These are phyloP conservation scores for Eurosta solidaginis DNA, from an alignment of 1,140 invertebrate genomes.

Conservation along the genomic window DNA sequence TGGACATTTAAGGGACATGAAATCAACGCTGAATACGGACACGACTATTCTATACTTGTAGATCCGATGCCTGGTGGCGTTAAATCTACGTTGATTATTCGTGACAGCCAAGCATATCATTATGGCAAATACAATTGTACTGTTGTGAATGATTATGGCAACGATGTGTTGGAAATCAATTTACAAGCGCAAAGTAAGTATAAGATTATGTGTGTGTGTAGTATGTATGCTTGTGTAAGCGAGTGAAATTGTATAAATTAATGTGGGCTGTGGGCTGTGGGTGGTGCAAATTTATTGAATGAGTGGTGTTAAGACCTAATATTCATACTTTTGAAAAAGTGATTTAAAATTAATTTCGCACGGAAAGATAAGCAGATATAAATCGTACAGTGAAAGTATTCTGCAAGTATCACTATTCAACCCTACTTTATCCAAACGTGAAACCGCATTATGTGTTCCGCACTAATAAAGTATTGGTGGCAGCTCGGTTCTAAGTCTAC, in stretches of 20 bases:
- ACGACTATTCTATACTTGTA: constrained; percentile 70
- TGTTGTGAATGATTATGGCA: constrained; percentile 88
- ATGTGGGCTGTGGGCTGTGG: not conserved
- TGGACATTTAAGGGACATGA: constrained; percentile 85
- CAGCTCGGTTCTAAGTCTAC: too few relatives aligned
- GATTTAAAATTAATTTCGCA: too few relatives aligned
- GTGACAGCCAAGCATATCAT: constrained; percentile 80
- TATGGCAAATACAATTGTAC: constrained; percentile 95
- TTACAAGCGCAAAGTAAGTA: constrained; percentile 86
- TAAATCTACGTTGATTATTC: constrained; percentile 82
- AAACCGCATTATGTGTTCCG: too few relatives aligned
- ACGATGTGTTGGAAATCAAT: constrained; percentile 81
- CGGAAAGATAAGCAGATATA: too few relatives aligned
- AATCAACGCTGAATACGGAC: constrained; percentile 69
- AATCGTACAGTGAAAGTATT: too few relatives aligned
- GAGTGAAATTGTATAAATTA: not conserved
- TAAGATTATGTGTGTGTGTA: not conserved
- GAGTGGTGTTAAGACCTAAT: not conserved
- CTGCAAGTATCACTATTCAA: too few relatives aligned
- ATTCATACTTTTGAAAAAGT: not conserved
- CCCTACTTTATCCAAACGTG: too few relatives aligned
- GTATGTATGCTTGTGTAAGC: not conserved
- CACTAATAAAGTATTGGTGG: too few relatives aligned
- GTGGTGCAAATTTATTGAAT: not conserved
- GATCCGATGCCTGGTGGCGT: constrained; percentile 67